Conservation (phyloP, 2,888 invertebrate species). For the Cosmia pyralina region DNA sequence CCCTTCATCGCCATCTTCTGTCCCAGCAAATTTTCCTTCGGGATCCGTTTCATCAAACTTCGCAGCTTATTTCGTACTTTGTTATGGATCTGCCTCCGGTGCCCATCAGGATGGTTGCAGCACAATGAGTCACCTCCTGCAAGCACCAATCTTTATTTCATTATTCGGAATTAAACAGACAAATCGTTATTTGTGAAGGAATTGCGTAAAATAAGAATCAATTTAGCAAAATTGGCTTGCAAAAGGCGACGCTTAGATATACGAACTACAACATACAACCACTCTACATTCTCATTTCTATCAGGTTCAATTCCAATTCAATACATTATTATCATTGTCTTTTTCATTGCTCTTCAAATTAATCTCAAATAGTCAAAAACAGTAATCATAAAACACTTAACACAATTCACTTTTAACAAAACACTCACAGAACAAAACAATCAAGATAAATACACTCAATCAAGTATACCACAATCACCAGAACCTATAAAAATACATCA, state of each 20-base stretch:
- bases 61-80: slow-evolving; percentile 78
- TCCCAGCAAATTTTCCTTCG: slow-evolving; percentile 82
- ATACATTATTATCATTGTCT: not conserved
- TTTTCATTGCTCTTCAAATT: not conserved
- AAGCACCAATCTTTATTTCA: slow-evolving; percentile 79
- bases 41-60: slow-evolving; percentile 75
- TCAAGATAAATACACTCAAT: not conserved
- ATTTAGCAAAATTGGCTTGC: slow-evolving; percentile 74
- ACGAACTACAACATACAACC: not conserved
- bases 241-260: slow-evolving; percentile 72
- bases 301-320: not conserved
- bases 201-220: slow-evolving; percentile 17
- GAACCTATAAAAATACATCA: slow-evolving; percentile 1
- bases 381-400: not conserved
- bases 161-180: slow-evolving; percentile 53
- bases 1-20: slow-evolving; percentile 68
- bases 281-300: not conserved
- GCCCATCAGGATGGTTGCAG: slow-evolving; percentile 79
- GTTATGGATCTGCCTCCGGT: slow-evolving; percentile 81
- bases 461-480: not conserved
- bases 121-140: slow-evolving; percentile 86
- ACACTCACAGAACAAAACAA: slow-evolving; percentile 19
- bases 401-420: slow-evolving; percentile 15
- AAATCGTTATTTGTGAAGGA: slow-evolving; percentile 17
- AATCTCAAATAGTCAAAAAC: not conserved